Conservation (phyloP, 1,140 invertebrate genomes). For the Aphidius ervi region DNA sequence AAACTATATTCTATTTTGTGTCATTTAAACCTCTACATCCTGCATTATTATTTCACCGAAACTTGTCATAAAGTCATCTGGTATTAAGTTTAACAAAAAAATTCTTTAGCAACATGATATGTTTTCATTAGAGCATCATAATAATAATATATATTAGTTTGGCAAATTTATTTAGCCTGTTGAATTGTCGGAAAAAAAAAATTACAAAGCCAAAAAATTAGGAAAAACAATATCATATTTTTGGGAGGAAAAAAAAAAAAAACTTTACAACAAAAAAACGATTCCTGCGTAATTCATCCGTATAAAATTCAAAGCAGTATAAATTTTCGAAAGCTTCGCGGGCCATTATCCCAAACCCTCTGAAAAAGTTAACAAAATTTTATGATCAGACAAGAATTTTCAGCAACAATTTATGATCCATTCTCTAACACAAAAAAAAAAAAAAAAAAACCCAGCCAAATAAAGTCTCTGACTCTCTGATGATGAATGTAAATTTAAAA, state of each 20-base stretch:
- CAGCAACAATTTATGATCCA: slow-evolving; percentile 13
- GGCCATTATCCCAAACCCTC: slow-evolving; percentile 18
- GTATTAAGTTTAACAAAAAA: not conserved
- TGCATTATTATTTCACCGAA: too few species aligned
- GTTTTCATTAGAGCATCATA: too few species aligned
- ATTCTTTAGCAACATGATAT: too few species aligned
- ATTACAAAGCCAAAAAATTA: too few species aligned
- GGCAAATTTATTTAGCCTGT: too few species aligned
- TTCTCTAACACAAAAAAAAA: not conserved
- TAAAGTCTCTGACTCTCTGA: too few species aligned
- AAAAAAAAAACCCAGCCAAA: not conserved
- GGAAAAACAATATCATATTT: too few species aligned
- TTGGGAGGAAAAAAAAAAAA: not conserved
- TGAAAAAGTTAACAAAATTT: slow-evolving; percentile 29
- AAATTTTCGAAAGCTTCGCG: slow-evolving; percentile 23
- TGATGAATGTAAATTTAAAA: too few species aligned
- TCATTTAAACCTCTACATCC: too few species aligned
- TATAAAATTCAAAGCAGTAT: slow-evolving; percentile 12
- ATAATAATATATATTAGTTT: too few species aligned
- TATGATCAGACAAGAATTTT: slow-evolving; percentile 22
- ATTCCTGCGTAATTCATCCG: slow-evolving; percentile 6
- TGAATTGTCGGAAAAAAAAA: too few species aligned
- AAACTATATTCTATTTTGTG: too few species aligned
- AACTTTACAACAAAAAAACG: not conserved
- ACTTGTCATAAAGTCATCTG: not conserved